Evolutionary conservation across 2,888 invertebrate species (phyloP).

Genomic region (Pyrochroa serraticornis): DNA sequence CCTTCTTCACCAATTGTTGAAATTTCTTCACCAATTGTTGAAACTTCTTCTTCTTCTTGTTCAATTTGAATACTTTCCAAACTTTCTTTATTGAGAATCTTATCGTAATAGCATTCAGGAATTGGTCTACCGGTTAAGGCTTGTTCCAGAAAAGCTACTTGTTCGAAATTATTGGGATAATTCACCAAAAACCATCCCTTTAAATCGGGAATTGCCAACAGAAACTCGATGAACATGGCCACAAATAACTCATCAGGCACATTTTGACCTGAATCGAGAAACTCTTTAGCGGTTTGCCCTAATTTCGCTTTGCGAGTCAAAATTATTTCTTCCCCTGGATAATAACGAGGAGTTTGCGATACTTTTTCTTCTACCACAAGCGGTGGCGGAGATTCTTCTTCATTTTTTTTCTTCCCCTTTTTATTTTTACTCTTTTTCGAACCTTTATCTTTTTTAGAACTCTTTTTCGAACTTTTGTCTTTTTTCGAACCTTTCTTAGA

Average conservation of each 20-base stretch:
- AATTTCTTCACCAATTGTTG: constrained; percentile 13
- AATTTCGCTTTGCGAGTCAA: constrained; percentile 61
- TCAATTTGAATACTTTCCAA: constrained; percentile 36
- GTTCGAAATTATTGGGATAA: constrained; percentile 65
- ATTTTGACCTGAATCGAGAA: constrained; percentile 61
- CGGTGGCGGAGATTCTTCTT: constrained; percentile 20
- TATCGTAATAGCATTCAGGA: constrained; percentile 54
- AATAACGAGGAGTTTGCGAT: constrained; percentile 67
- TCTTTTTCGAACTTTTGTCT: constrained; percentile 54
- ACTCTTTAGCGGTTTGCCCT: constrained; percentile 64
- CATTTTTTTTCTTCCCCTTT: constrained; percentile 5
- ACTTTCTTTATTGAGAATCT: constrained; percentile 55
- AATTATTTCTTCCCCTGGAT: constrained; percentile 64
- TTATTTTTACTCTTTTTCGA: constrained; percentile 49
- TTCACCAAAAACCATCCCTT: constrained; percentile 67
- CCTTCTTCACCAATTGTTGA: neutral
- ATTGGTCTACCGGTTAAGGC: constrained; percentile 62
- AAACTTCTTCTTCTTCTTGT: constrained; percentile 38
- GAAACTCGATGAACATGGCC: constrained; percentile 66
- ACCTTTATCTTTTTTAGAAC: constrained; percentile 51
- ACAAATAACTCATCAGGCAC: constrained; percentile 62
- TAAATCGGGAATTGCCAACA: constrained; percentile 59
- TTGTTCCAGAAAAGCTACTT: constrained; percentile 67
- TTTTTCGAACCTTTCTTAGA: constrained; percentile 42
- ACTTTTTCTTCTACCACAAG: constrained; percentile 53